phyloP scores from a whole-genome alignment of 2,888 invertebrate genomes.

The Leucoma salicis region DNA sequence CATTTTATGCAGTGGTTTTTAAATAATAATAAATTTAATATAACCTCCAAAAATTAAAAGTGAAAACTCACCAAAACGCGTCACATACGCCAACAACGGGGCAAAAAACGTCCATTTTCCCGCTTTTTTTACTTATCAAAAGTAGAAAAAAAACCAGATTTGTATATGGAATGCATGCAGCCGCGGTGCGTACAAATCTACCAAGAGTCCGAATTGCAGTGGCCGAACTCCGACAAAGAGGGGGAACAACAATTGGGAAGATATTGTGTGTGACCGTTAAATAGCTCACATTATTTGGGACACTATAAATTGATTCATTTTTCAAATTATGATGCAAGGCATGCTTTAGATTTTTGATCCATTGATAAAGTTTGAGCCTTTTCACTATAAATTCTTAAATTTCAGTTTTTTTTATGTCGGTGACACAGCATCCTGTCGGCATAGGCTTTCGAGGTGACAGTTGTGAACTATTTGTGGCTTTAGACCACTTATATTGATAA shows the following conservation, averaged over 20 bases:
- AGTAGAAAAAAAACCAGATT: neutral
- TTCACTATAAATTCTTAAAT: no score
- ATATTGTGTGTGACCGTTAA: constrained; percentile 47
- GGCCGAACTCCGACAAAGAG: constrained; percentile 47
- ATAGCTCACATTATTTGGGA: constrained; percentile 38
- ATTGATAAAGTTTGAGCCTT: no score
- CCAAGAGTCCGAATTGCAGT: constrained; percentile 52
- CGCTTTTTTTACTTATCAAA: constrained; percentile 4
- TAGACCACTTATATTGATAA: no score
- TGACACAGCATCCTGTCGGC: no score
- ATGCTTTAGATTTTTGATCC: neutral
- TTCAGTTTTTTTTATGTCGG: no score
- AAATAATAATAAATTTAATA: no score
- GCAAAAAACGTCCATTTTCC: constrained; percentile 52
- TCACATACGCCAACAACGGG: constrained; percentile 40
- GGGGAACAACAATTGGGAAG: constrained; percentile 62
- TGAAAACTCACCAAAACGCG: constrained; percentile 60
- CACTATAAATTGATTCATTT: constrained; percentile 12
- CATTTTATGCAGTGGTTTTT: no score
- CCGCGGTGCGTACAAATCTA: constrained; percentile 49
- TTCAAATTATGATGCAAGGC: constrained; percentile 7
- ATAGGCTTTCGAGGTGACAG: no score
- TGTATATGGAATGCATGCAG: constrained; percentile 16
- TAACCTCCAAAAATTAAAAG: no score
- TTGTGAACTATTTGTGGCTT: no score